Evolutionary conservation across 2,888 invertebrate species (phyloP).

Genomic region (Diogma glabrata): DNA sequence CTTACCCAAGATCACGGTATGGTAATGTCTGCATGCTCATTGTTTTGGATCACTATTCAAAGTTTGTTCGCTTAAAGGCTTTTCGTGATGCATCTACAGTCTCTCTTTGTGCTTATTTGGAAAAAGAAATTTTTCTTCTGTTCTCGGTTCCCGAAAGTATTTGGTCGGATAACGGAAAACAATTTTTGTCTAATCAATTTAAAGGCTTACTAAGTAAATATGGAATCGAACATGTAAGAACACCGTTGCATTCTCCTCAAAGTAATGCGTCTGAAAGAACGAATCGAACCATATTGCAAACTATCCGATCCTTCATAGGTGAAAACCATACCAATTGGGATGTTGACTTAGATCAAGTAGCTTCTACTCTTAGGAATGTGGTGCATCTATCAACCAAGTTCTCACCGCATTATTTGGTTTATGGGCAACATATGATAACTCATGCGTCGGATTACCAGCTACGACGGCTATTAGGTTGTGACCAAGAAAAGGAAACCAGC

Average conservation of each 20-base stretch:
- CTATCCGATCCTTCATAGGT: constrained; percentile 21
- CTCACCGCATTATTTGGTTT: constrained; percentile 21
- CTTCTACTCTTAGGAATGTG: constrained; percentile 22
- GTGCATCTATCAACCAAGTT: constrained; percentile 21
- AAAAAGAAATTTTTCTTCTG: no score
- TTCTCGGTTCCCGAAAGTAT: constrained; percentile 16
- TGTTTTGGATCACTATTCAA: no score
- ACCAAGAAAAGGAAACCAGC: neutral
- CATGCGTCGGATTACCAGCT: constrained; percentile 1
- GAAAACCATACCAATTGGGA: constrained; percentile 20
- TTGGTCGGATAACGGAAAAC: constrained; percentile 20
- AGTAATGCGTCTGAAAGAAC: constrained; percentile 24
- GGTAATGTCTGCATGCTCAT: no score
- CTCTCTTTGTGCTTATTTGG: no score
- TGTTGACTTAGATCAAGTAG: constrained; percentile 19
- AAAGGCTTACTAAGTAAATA: constrained; percentile 12
- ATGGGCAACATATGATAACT: constrained; percentile 18
- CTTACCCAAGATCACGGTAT: no score
- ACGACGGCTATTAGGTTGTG: no score
- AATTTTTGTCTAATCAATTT: constrained; percentile 14
- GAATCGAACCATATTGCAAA: constrained; percentile 23
- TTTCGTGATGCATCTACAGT: no score
- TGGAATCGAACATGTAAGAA: constrained; percentile 14
- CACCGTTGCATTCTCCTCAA: constrained; percentile 24
- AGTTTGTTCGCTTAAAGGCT: no score